Evolutionary conservation across 2,113 vertebrate species (phyloP).

Genomic region (Tupaia tana): DNA sequence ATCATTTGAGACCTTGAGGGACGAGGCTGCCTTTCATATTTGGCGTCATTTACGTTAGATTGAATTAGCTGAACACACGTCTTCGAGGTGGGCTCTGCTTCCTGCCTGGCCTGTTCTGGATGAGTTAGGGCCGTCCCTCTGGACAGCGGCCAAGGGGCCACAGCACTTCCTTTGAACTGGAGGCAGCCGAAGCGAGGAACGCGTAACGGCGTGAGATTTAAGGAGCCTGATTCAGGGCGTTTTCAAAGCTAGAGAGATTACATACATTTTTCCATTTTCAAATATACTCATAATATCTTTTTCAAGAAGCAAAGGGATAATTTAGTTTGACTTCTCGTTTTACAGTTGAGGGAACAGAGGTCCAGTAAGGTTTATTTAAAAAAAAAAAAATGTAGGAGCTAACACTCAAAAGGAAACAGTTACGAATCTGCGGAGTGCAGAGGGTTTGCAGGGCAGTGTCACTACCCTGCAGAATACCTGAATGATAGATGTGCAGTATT

Average conservation of each 20-base stretch:
- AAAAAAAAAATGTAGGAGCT: not conserved
- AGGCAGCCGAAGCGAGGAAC: not conserved
- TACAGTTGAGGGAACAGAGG: not conserved
- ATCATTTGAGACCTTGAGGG: not conserved
- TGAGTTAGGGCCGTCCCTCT: too few species aligned
- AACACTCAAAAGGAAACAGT: not conserved
- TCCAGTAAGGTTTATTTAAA: not conserved
- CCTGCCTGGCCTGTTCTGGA: accelerated
- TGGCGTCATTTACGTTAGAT: not conserved
- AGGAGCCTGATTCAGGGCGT: not conserved
- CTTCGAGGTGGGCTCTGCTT: not conserved
- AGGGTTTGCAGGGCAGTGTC: accelerated
- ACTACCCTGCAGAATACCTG: accelerated
- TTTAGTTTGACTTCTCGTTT: not conserved
- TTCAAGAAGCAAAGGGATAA: not conserved
- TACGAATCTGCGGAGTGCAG: accelerated
- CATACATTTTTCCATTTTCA: not conserved
- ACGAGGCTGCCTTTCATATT: not conserved
- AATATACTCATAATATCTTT: not conserved
- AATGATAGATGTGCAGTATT: accelerated
- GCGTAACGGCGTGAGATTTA: not conserved
- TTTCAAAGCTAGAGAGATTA: not conserved
- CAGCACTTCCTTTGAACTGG: not conserved
- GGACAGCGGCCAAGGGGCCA: accelerated
- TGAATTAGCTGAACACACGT: accelerated